Evolutionary conservation across 2,797 vertebrate genomes (phyloP).

Genomic region (Triplophysa yarkandensis): DNA sequence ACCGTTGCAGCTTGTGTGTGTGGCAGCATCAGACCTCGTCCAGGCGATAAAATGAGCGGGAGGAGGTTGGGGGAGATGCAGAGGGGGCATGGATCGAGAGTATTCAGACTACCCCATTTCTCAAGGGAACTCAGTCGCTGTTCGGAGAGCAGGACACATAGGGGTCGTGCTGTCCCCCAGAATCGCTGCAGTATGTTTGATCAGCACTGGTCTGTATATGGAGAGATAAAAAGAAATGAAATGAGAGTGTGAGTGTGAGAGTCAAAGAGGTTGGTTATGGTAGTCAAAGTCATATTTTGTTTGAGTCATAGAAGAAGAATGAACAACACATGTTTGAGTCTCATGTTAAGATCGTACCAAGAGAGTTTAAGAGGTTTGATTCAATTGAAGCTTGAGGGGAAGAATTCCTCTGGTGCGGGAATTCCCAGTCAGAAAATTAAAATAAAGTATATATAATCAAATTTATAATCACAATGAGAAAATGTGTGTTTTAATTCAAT

Average conservation of each 20-base stretch:
- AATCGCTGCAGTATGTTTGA: conserved; percentile 10
- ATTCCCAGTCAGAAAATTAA: no score
- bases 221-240: conserved; percentile 22
- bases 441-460: no score
- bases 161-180: conserved; percentile 40
- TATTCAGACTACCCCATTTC: conserved; percentile 36
- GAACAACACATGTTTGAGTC: neutral
- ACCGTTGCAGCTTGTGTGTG: conserved; percentile 36
- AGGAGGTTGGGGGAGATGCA: conserved; percentile 12
- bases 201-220: conserved; percentile 25
- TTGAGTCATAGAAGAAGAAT: neutral
- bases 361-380: neutral
- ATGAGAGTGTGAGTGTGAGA: neutral
- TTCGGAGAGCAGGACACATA: conserved; percentile 41
- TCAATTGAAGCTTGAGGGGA: neutral
- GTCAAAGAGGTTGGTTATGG: neutral
- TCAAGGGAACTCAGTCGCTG: conserved; percentile 40
- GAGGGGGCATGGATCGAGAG: conserved; percentile 6
- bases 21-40: conserved; percentile 23
- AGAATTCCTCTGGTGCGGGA: neutral
- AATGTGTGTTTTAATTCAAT: no score
- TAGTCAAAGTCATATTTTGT: conserved; percentile 15
- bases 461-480: no score
- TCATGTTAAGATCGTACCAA: neutral
- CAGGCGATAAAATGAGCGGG: conserved; percentile 15